These are phyloP conservation scores for Palaemon carinicauda DNA, from an alignment of 1,140 invertebrate species.

Conservation along the genomic window DNA sequence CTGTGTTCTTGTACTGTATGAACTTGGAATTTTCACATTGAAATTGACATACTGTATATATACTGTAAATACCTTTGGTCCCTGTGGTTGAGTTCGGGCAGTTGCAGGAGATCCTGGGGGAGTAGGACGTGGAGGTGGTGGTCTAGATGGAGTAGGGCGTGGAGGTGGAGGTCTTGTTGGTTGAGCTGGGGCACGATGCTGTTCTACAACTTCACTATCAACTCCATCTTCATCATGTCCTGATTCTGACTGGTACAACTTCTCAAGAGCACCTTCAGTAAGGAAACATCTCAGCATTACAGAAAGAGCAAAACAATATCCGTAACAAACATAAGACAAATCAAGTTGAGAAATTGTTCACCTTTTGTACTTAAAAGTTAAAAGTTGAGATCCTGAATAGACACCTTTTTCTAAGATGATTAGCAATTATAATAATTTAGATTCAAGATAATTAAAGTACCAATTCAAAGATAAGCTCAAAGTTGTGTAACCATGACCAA, in stretches of 20 bases:
- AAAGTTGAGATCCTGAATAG: too few relatives aligned
- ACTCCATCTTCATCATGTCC: neutral
- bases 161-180: constrained; percentile 58
- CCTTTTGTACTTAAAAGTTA: too few relatives aligned
- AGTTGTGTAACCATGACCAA: too few relatives aligned
- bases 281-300: neutral
- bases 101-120: constrained; percentile 27
- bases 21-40: neutral
- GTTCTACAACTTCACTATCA: constrained; percentile 6
- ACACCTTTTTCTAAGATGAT: too few relatives aligned
- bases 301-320: neutral
- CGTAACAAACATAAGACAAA: too few relatives aligned
- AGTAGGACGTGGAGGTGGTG: constrained; percentile 31
- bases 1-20: neutral
- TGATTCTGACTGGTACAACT: constrained; percentile 16
- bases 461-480: too few relatives aligned
- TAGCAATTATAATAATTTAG: too few relatives aligned
- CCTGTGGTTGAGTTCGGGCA: constrained; percentile 13
- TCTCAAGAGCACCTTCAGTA: neutral
- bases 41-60: neutral
- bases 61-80: constrained; percentile 33
- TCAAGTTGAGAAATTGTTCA: too few relatives aligned
- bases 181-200: constrained; percentile 35
- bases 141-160: constrained; percentile 28
- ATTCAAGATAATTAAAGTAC: too few relatives aligned